A percentile compares a stretch with the other conserved stretches of the same genome.
Conservation (phyloP, 2,113 vertebrate species). For the Oncorhynchus keta region DNA sequence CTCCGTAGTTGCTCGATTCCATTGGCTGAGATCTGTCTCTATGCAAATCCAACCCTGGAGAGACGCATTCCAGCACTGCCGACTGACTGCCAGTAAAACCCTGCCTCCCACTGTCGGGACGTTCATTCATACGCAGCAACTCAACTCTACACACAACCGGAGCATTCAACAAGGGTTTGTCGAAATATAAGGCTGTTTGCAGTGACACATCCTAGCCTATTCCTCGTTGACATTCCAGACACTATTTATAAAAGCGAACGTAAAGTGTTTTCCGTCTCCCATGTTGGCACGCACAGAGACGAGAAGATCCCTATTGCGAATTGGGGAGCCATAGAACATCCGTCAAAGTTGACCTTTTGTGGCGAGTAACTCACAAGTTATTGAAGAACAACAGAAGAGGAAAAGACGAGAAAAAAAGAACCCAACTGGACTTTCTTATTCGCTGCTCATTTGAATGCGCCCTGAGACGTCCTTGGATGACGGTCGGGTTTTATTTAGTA, state of each 20-base stretch:
- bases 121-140: slow-evolving; percentile 45
- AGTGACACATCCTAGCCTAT: background rate
- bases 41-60: slow-evolving; percentile 41
- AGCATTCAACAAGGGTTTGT: background rate
- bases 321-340: background rate
- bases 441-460: background rate
- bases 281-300: background rate
- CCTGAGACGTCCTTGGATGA: background rate
- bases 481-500: background rate
- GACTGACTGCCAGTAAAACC: slow-evolving; percentile 61
- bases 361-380: background rate
- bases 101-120: slow-evolving; percentile 22
- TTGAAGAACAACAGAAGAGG: background rate
- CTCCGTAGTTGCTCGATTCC: background rate
- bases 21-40: slow-evolving; percentile 29
- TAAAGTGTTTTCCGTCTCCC: background rate
- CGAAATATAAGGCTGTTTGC: background rate
- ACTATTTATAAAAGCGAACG: background rate
- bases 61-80: slow-evolving; percentile 43
- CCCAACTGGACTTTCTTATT: background rate
- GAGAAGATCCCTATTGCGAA: background rate
- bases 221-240: background rate
- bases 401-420: background rate
- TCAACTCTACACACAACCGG: background rate
- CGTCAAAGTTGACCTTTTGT: background rate